Percentiles rank a stretch among this genome's conserved stretches.
phyloP scores from a whole-genome alignment of 2,888 invertebrate genomes.

The Calameuta filiformis region DNA sequence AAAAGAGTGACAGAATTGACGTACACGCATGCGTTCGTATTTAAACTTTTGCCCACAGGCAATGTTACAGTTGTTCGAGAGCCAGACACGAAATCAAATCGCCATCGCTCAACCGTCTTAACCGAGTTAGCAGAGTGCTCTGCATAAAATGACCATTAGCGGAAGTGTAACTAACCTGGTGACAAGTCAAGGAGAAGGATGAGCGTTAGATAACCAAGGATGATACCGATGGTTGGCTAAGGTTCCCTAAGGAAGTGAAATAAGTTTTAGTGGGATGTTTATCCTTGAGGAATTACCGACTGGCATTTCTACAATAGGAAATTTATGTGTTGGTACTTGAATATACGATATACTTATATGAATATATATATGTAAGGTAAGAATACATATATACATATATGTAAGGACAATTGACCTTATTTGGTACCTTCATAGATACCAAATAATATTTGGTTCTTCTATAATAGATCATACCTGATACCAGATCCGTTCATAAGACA shows the following conservation, averaged over 20 bases:
- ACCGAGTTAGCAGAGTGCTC: conserved; percentile 34
- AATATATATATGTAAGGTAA: too few species aligned
- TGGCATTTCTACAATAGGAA: background rate
- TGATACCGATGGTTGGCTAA: conserved; percentile 5
- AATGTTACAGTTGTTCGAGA: background rate
- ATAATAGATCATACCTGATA: background rate
- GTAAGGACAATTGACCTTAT: too few species aligned
- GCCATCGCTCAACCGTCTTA: conserved; percentile 33
- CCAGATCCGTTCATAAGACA: background rate
- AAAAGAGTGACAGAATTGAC: background rate
- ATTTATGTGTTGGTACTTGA: background rate
- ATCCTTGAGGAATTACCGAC: background rate
- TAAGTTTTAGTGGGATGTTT: background rate
- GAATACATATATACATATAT: too few species aligned
- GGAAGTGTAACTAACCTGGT: conserved; percentile 25
- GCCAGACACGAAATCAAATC: conserved; percentile 14
- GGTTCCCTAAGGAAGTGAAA: background rate
- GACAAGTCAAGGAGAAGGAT: conserved; percentile 17
- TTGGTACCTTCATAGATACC: background rate
- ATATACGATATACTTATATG: background rate
- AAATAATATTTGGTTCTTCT: background rate
- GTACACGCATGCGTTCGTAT: background rate
- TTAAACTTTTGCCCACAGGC: background rate
- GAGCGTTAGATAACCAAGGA: conserved; percentile 24
- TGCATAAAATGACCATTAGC: conserved; percentile 40